phyloP scores from a whole-genome alignment of 2,113 vertebrate species.

The Dendrocopos noguchii region DNA sequence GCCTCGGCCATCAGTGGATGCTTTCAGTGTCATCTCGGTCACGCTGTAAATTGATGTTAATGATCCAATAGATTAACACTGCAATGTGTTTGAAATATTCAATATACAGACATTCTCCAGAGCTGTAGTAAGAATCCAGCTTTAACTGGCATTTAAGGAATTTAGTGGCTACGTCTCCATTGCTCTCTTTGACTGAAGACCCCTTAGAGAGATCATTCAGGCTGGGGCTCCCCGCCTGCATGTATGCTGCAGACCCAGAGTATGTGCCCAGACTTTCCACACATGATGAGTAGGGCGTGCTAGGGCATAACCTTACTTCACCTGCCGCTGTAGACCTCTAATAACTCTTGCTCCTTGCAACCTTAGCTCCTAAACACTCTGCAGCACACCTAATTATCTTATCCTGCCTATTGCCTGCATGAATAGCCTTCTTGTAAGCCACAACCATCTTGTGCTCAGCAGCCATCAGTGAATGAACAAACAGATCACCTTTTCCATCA shows the following conservation, averaged over 20 bases:
- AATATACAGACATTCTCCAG: background rate
- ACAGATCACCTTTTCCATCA: background rate
- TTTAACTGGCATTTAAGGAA: background rate
- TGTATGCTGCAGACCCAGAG: background rate
- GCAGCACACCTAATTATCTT: background rate
- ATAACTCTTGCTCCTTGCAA: background rate
- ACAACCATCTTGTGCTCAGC: background rate
- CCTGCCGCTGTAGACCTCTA: too few relatives aligned
- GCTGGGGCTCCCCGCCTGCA: background rate
- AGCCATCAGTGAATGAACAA: background rate
- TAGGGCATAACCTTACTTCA: background rate
- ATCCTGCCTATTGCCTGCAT: background rate
- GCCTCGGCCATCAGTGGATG: background rate
- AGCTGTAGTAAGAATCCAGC: background rate
- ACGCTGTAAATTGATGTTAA: background rate
- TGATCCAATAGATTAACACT: background rate
- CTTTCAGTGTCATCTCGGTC: background rate
- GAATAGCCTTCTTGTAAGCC: background rate
- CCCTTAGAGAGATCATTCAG: background rate
- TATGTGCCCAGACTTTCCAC: background rate
- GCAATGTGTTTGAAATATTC: background rate
- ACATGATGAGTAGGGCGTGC: fast-evolving
- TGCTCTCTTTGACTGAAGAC: background rate
- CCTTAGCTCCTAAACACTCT: background rate
- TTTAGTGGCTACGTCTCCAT: background rate